These are phyloP conservation scores for Speoplatyrhinus poulsoni DNA, from an alignment of 2,113 vertebrate genomes.

Conservation along the genomic window DNA sequence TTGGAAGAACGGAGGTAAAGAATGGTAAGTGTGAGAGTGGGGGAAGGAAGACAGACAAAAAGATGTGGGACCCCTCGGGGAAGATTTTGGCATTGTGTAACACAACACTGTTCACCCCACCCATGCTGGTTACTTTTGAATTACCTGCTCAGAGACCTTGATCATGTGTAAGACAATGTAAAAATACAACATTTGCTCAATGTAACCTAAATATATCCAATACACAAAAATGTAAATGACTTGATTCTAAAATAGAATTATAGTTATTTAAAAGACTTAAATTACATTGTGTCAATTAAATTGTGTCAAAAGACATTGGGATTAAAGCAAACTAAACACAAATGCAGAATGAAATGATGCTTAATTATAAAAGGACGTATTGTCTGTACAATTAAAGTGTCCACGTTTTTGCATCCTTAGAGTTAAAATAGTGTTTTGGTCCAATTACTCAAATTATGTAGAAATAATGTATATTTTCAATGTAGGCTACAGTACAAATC, in stretches of 20 bases:
- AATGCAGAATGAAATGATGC: neutral
- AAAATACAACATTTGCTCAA: conserved; percentile 1
- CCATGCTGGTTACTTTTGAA: conserved; percentile 63
- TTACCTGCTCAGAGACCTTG: conserved; percentile 13
- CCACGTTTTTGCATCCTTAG: too few relatives aligned
- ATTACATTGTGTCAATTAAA: neutral
- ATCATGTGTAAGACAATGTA: conserved; percentile 16
- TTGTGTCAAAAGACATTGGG: neutral
- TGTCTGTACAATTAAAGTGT: too few relatives aligned
- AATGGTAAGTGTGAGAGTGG: conserved; percentile 10
- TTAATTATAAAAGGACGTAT: too few relatives aligned
- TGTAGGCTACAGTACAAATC: neutral
- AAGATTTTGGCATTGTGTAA: conserved; percentile 67
- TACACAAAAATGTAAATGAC: too few relatives aligned
- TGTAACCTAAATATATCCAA: conserved; percentile 6
- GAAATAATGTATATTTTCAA: too few relatives aligned
- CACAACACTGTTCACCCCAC: conserved; percentile 64
- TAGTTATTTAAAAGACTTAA: neutral
- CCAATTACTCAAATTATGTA: too few relatives aligned
- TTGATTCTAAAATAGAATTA: too few relatives aligned
- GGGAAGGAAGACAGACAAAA: conserved; percentile 53
- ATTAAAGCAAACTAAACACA: neutral
- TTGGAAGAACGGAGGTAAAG: conserved; percentile 42
- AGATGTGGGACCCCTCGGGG: conserved; percentile 56
- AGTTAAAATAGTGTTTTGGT: too few relatives aligned